Base-by-base conservation (phyloP, 2,797 vertebrate genomes). In the Leontopithecus rosalia region DNA sequence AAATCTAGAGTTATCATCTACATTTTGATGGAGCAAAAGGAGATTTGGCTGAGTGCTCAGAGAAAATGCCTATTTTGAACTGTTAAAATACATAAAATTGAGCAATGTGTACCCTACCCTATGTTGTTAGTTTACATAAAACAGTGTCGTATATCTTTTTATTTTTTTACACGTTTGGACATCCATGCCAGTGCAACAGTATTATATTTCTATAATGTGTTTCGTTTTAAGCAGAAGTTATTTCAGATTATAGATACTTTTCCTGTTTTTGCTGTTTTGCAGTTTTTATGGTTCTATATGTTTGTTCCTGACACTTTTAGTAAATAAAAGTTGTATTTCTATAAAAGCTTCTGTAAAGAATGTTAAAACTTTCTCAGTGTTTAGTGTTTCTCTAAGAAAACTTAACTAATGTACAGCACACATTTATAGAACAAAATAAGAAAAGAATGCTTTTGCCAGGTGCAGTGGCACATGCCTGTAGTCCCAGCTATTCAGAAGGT, bases 291-390 rank as follows among this genome's bases (percentile, higher is more conserved):
- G 15, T 91, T 88, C 43, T 80, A 19, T 36, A 36, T 4, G 28
- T 84, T 84, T 91, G 26, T 93, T 95, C 33, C 58, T 93, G 20
- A 81, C 19, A 77, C n/a, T 28, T 81, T 94, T 80, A 83, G 58
- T 95, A 77, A 72, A 36, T 86, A 79, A 64, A 70, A 70, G 36
- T 33, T 91, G 0, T 77, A 58, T 83, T 87, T 95, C 52, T 91
- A 72, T 75, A 36, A 30, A 92, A 67, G 22, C 19, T 88, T 91
- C 41, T 89, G 15, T 73, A 81, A 85, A 94, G 48, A 70, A 91
- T 92, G 87, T 94, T 95, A 81, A 7, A 94, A 30, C 64, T 90
- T 96, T 77, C 61, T 96, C 46, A 88, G 10, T 83, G 94, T 93
- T 7, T 79, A 89, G 20, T 87, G 13, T 94, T 88, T 95, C 33